These are phyloP conservation scores for Panthera tigris DNA, from an alignment of 2,113 vertebrate species.

Conservation along the genomic window DNA sequence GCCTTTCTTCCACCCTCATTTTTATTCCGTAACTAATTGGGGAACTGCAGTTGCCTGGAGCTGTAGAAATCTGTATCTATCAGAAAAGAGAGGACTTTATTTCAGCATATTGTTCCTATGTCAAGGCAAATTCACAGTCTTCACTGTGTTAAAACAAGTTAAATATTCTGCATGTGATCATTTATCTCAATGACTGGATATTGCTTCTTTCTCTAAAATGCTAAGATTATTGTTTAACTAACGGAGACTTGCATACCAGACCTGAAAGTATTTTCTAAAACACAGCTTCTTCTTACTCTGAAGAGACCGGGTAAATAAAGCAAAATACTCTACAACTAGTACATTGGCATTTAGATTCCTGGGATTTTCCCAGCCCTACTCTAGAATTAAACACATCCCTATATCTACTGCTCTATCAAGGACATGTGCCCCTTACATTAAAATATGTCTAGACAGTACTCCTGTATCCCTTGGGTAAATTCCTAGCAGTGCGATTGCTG, in stretches of 20 bases:
- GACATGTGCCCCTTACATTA: background rate
- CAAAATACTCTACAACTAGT: background rate
- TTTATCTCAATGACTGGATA: background rate
- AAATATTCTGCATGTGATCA: background rate
- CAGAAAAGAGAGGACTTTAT: background rate
- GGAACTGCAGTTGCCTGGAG: background rate
- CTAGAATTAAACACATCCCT: background rate
- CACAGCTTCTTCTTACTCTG: background rate
- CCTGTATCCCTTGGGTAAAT: too few relatives aligned
- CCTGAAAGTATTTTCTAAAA: background rate
- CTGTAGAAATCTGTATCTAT: background rate
- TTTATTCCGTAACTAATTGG: background rate
- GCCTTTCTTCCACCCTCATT: background rate
- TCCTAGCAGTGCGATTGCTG: too few relatives aligned
- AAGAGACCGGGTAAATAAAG: background rate
- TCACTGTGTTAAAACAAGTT: background rate
- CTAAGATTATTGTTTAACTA: background rate
- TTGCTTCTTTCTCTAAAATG: background rate
- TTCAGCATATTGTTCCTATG: background rate
- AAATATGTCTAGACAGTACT: background rate
- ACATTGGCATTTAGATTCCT: background rate
- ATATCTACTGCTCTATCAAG: background rate
- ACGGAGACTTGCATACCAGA: background rate
- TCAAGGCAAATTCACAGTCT: background rate
- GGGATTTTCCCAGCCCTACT: background rate